Base-by-base conservation (phyloP, 2,888 invertebrate genomes). In the Acanthosepion esculentum region DNA sequence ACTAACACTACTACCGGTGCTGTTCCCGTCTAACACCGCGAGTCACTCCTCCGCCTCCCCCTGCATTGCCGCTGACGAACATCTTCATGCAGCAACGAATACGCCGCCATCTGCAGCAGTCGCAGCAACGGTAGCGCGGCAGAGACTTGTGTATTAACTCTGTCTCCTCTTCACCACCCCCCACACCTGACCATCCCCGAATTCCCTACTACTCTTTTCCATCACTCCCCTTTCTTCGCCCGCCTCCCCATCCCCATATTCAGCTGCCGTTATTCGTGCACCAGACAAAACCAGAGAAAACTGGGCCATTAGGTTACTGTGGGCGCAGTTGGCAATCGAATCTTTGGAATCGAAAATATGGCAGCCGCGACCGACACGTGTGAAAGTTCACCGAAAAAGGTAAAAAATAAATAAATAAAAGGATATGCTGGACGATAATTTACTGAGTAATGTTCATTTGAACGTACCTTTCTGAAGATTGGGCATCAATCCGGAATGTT, bases 271-370 rank as follows among this genome's bases (percentile, higher is more conserved):
- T 78, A 15, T 78, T 78, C 15, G 33, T n/a, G 33, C 23, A 78
- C 5, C n/a, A 78, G 78, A 78, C 78, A 78, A 78, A 33, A n/a
- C n/a, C n/a, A 78, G 33, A 78, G 10, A 78, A 78, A 78, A 78
- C 78, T 78, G 78, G 78, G 78, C 78, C 78, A 78, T 78, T 78
- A 15, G 78, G 78, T 78, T 78, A 78, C 8, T 78, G 78, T 78
- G 78, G 78, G 78, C 78, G n/a, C 78, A 78, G 78, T 78, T 78
- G n/a, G 78, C 29, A 78, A 78, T 78, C 78, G 78, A 78, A 78
- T 78, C 5, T 78, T 78, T 78, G 33, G n/a, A 78, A 78, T 78
- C 33, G 33, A 78, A 78, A 78, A 78, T 10, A 78, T 78, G 78
- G 78, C 78, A 33, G 12, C n/a, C 23, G 18, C 78, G 8, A 3